Evolutionary conservation across 2,113 vertebrate species (phyloP).

Genomic region (Campylorhamphus procurvoides): DNA sequence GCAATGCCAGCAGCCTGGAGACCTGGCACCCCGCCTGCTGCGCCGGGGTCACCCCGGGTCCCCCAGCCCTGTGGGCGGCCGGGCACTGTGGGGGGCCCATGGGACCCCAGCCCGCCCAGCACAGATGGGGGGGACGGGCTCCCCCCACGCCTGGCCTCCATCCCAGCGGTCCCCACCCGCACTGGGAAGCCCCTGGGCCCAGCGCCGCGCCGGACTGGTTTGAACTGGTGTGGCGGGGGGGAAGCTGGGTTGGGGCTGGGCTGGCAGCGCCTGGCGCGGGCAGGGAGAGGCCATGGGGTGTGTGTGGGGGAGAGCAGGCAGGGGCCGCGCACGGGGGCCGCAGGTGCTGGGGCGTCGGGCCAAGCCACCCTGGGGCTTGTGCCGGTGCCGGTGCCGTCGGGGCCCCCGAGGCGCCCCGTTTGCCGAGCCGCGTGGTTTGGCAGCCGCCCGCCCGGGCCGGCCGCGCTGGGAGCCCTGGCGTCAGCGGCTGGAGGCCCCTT

Average conservation of each 20-base stretch:
- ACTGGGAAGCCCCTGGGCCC: not conserved
- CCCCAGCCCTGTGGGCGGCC: not conserved
- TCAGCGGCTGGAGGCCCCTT: constrained; percentile 7
- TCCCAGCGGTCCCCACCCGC: not conserved
- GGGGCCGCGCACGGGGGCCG: constrained; percentile 10
- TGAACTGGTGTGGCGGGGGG: constrained; percentile 22
- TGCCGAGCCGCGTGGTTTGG: constrained; percentile 67
- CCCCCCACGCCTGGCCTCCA: not conserved
- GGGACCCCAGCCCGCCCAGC: not conserved
- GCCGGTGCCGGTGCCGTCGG: not conserved
- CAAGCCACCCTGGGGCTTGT: not conserved
- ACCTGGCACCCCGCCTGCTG: not conserved
- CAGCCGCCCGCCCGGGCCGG: constrained; percentile 12
- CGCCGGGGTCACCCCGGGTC: not conserved
- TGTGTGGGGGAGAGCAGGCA: not conserved
- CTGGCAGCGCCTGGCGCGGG: constrained; percentile 38
- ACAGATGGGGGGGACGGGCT: too few relatives aligned
- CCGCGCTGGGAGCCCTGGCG: constrained; percentile 5
- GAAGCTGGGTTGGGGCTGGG: not conserved
- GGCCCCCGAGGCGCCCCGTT: constrained; percentile 2
- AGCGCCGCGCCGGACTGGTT: not conserved
- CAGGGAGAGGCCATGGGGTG: not conserved
- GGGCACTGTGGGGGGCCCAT: not conserved
- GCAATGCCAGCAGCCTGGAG: not conserved
- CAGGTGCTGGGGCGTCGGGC: constrained; percentile 17